Base-by-base conservation (phyloP, 37 sponge, comb jelly and placozoan genomes). In the Hormiphora californensis region DNA sequence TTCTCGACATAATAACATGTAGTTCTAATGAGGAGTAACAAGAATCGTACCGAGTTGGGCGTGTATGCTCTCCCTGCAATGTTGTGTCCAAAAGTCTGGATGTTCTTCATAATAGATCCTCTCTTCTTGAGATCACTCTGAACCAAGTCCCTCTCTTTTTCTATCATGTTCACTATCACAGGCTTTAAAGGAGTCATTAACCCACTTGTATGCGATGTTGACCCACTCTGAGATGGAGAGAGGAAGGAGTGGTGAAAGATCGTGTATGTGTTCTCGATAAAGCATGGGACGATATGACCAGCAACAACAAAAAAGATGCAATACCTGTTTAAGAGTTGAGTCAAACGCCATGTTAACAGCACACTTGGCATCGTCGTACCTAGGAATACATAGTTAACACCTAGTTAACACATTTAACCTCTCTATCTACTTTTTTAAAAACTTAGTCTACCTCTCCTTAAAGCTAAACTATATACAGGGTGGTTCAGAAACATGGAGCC, bases 241-340 rank as follows among this genome's bases (percentile, higher is more conserved):
- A 19, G 59, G 59, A 30, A 27, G 19, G 19, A 12, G 21, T 9
- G 15, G 53, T 17, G 53, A 49, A 15, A 49, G 53, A 49, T 49
- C 15, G 53, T 49, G 12, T 15, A 9, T 49, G 15, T 49, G 9
- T 17, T 15, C 12, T 49, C 12, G 53, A 49, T n/a, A n/a, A n/a
- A n/a, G n/a, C n/a, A n/a, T n/a, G n/a, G n/a, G n/a, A n/a, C n/a
- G n/a, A n/a, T n/a, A n/a, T n/a, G n/a, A n/a, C n/a, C n/a, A n/a
- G n/a, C n/a, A n/a, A n/a, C n/a, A n/a, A n/a, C n/a, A n/a, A n/a
- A n/a, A n/a, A n/a, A 9, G 53, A 17, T 49, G 9, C 53, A 17
- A 49, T 40, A 73, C 81, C 44, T 73, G 81, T 73, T 73, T 73
- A 2, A 46, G 43, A 21, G 81, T 73, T 39, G 81, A 73, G 46